Evolutionary conservation across 1,140 invertebrate species (phyloP), one percentile per base, ranked within the genome.

Genomic region (Parapsyche elsis): DNA sequence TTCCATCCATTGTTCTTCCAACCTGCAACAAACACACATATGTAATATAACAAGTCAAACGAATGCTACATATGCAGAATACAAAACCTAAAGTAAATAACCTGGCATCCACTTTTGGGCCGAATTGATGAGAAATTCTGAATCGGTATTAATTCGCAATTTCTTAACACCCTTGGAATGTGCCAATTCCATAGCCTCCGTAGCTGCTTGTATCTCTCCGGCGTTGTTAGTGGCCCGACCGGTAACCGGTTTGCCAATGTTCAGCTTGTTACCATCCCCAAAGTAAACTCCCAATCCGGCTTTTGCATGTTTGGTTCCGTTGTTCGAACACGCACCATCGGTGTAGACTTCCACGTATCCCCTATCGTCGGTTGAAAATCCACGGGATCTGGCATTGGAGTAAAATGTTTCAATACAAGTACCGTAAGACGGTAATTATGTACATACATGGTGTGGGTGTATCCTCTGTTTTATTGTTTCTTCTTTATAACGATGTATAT

Each of bases 261-360:
- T 99, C 92, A 95, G 86, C 30, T 91, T 89, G 90, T 97, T 93
- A 84, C 91, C 87, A 23, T 94, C 90, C 5, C 93, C 94, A 92
- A 98, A 99, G 90, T 94, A 99, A 5, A 98, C 95, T n/a, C 98
- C 98, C 81, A 97, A 93, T 14, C 98, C 98, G 71, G 96, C 97
- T 87, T 89, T 90, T 0, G 97, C 95, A 83, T 91, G 90, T 49
- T 84, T 83, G 64, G 84, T 85, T 0, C 96, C 97, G 91, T 98
- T 98, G 19, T 90, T 88, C 81, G 91, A 90, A 87, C 96, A 98
- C 5, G 95, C 94, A 23, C 97, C 96, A 91, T 98, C 97, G 19
- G 96, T 98, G 86, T 95, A 98, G 0, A 98, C 95, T 83, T 93
- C 89, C 0, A 94, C 92, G 87, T 87, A 93, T 5, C 91, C 93